Evolutionary conservation across 53 echinoderm and acorn worm genomes (phyloP).

Genomic region (Luidia sarsii): DNA sequence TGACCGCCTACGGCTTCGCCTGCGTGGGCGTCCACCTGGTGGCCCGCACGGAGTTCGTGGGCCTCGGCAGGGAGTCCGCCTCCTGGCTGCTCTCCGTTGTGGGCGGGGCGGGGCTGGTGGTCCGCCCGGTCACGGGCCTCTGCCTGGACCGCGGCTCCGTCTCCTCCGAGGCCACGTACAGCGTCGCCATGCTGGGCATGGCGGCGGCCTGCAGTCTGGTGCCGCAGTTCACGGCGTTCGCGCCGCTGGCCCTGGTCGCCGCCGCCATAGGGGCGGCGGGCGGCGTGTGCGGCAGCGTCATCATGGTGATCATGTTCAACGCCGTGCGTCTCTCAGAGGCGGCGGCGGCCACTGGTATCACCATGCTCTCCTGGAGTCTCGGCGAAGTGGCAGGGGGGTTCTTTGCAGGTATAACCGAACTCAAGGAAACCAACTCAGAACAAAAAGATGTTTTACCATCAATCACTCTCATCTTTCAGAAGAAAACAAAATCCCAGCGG

Average conservation of each 20-base stretch:
- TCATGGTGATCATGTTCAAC: background rate
- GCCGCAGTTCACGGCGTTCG: background rate
- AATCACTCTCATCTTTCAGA: too few relatives aligned
- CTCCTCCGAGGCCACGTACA: background rate
- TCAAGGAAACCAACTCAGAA: too few relatives aligned
- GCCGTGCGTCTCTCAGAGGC: background rate
- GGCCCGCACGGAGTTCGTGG: slow-evolving; percentile 4
- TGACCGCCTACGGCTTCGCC: background rate
- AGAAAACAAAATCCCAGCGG: too few relatives aligned
- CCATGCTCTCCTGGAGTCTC: background rate
- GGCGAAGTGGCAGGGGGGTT: slow-evolving; percentile 1
- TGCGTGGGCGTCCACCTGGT: background rate
- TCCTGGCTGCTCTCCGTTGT: slow-evolving; percentile 7
- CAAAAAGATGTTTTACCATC: too few relatives aligned
- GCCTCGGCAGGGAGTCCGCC: background rate
- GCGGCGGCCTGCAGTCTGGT: background rate
- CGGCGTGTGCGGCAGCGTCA: background rate
- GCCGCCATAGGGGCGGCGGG: background rate
- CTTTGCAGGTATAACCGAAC: slow-evolving; percentile 17
- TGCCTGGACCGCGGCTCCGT: background rate
- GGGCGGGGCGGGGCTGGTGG: background rate
- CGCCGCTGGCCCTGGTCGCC: background rate
- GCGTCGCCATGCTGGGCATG: background rate
- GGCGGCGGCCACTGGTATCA: slow-evolving; percentile 2
- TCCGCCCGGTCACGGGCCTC: background rate